phyloP scores from a whole-genome alignment of 1,140 invertebrate genomes.

The Dinoponera quadriceps region DNA sequence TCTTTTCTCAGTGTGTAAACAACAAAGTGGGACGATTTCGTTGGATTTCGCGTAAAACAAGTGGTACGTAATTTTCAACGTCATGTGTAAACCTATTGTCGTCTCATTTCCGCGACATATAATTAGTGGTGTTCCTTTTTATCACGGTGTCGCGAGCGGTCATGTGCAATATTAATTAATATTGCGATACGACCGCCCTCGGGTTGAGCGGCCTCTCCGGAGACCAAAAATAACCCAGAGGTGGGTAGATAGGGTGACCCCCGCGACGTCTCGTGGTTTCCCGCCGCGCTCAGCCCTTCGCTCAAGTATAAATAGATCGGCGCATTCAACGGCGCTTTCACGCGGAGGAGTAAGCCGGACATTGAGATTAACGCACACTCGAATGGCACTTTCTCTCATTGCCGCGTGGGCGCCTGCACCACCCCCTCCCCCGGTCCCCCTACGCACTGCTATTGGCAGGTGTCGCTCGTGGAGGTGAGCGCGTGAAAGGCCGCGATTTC shows the following conservation, averaged over 20 bases:
- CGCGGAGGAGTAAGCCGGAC: background rate
- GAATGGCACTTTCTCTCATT: constrained; percentile 30
- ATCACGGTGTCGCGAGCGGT: too few relatives aligned
- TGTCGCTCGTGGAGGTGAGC: constrained; percentile 1
- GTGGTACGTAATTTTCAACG: too few relatives aligned
- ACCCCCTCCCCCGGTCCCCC: background rate
- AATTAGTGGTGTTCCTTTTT: too few relatives aligned
- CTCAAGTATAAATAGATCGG: constrained; percentile 37
- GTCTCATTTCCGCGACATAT: too few relatives aligned
- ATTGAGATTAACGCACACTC: constrained; percentile 36
- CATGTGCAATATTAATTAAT: background rate
- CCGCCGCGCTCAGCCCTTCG: background rate
- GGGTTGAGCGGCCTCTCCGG: background rate
- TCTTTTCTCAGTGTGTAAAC: too few relatives aligned
- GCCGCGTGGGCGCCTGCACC: constrained; percentile 22
- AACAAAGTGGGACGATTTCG: too few relatives aligned
- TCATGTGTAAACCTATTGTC: too few relatives aligned
- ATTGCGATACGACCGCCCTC: too few relatives aligned
- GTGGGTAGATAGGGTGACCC: background rate
- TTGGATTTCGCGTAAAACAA: too few relatives aligned
- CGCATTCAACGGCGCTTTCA: constrained; percentile 11
- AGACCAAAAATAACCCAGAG: constrained; percentile 46
- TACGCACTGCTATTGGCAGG: background rate
- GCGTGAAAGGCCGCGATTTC: constrained; percentile 5
- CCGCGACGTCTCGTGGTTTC: constrained; percentile 1